Percentiles rank a stretch among this genome's conserved stretches.
These are phyloP conservation scores for Bombus pyrosoma DNA, from an alignment of 1,140 invertebrate genomes.

Conservation along the genomic window DNA sequence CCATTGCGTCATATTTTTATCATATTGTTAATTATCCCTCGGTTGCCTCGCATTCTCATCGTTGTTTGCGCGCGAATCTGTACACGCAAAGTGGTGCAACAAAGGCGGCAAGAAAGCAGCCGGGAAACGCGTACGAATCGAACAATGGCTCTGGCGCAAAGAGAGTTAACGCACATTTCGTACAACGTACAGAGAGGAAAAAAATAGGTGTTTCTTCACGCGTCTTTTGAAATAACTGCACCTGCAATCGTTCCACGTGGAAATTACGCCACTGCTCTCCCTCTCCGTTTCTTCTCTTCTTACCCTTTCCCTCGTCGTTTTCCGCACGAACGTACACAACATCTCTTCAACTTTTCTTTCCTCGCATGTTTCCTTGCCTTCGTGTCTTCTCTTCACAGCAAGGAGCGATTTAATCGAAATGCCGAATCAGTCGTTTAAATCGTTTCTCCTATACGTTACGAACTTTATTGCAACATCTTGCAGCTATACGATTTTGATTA, in stretches of 20 bases:
- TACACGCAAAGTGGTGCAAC: background rate
- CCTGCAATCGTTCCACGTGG: constrained; percentile 29
- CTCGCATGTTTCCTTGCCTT: constrained; percentile 20
- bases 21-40: constrained; percentile 9
- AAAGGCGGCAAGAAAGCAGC: constrained; percentile 11
- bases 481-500: too few relatives aligned
- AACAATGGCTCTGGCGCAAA: constrained; percentile 47
- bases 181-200: background rate
- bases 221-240: constrained; percentile 48
- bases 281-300: background rate
- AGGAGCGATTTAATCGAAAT: background rate
- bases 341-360: constrained; percentile 44
- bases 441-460: too few relatives aligned
- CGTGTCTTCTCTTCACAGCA: background rate
- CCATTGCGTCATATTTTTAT: background rate
- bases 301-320: background rate
- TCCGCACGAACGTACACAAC: background rate
- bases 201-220: constrained; percentile 45
- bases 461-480: too few relatives aligned
- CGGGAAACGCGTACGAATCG: constrained; percentile 12
- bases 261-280: constrained; percentile 58
- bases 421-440: too few relatives aligned
- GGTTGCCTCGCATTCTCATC: background rate
- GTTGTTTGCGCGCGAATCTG: background rate
- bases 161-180: constrained; percentile 26